Evolutionary conservation across 1,140 invertebrate genomes (phyloP).

Genomic region (Papilio dardanus): DNA sequence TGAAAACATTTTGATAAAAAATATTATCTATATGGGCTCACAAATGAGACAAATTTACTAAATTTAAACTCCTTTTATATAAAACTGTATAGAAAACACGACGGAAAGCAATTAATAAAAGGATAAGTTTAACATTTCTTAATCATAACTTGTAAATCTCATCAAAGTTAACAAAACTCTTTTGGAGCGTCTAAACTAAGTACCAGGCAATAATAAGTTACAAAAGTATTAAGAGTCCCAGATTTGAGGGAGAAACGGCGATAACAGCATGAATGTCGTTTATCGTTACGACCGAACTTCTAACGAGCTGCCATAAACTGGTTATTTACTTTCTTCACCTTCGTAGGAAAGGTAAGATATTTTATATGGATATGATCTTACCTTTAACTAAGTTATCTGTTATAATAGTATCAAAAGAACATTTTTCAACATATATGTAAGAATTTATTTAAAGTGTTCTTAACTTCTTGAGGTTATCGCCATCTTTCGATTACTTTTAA

Average conservation of each 20-base stretch:
- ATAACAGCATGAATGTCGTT: constrained; percentile 67
- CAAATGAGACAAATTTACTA: too few species aligned
- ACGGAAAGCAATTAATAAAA: constrained; percentile 20
- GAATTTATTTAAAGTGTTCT: neutral
- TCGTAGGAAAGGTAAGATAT: constrained; percentile 52
- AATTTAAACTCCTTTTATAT: too few species aligned
- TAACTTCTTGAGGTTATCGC: neutral
- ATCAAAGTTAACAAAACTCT: constrained; percentile 39
- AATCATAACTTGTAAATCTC: constrained; percentile 31
- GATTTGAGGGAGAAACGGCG: constrained; percentile 65
- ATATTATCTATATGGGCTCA: neutral
- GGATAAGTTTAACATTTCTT: constrained; percentile 10
- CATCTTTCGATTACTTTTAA: neutral
- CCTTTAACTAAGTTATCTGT: constrained; percentile 21
- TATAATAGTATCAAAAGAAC: neutral
- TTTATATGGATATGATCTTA: constrained; percentile 47
- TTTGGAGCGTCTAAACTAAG: constrained; percentile 37
- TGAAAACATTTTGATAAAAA: neutral
- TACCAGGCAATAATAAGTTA: constrained; percentile 64
- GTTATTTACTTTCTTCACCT: constrained; percentile 71
- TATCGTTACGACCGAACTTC: constrained; percentile 70
- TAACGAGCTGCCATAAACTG: constrained; percentile 73
- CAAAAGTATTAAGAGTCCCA: constrained; percentile 55
- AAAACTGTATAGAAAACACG: neutral
- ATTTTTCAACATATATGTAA: neutral